Conservation (phyloP, 2,113 vertebrate genomes). For the Pogonocichla stellata region DNA sequence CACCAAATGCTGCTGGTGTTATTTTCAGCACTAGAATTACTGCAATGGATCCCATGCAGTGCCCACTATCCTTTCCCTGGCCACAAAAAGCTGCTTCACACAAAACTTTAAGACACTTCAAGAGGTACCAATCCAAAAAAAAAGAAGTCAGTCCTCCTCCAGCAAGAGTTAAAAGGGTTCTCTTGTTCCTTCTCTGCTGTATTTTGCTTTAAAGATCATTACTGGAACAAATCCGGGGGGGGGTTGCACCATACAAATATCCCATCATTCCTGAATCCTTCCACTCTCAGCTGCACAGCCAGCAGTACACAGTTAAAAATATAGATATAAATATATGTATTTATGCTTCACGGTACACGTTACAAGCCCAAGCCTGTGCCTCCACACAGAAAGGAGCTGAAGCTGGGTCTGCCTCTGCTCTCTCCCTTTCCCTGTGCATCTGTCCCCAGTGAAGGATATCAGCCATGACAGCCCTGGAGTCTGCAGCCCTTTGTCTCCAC, state of each 20-base stretch:
- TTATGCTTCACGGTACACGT: background rate
- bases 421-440: background rate
- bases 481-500: conserved; percentile 1
- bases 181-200: background rate
- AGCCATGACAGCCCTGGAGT: background rate
- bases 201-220: background rate
- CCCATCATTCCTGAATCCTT: background rate
- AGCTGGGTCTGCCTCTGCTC: background rate
- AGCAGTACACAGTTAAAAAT: background rate
- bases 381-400: background rate
- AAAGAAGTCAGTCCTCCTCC: background rate
- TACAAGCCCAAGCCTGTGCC: background rate
- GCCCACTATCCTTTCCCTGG: background rate
- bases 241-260: background rate
- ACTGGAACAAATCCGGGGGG: background rate
- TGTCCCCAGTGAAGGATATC: background rate
- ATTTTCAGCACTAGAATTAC: background rate
- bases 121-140: background rate
- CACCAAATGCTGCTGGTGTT: background rate
- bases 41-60: background rate
- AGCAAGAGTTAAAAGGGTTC: background rate
- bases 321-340: background rate
- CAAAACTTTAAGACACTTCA: background rate
- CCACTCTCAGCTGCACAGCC: background rate
- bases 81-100: background rate